Percentiles rank a stretch among this genome's conserved stretches.
phyloP scores from a whole-genome alignment of 2,797 vertebrate species.

The Siniperca undulata region DNA sequence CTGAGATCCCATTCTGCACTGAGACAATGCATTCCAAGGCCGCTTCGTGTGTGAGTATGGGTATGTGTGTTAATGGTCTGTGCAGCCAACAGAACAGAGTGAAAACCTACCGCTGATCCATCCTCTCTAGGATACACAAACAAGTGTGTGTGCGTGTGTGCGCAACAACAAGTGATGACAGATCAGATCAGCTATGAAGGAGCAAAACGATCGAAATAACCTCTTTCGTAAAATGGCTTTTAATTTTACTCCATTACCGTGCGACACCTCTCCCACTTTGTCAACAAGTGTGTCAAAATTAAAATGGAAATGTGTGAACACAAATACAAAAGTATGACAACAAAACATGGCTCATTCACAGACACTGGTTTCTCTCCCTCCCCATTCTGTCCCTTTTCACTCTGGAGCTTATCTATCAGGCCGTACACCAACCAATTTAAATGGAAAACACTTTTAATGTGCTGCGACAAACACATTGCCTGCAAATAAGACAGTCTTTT shows the following conservation, averaged over 20 bases:
- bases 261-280: slow-evolving; percentile 33
- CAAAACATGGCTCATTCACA: slow-evolving; percentile 56
- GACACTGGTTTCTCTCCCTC: slow-evolving; percentile 36
- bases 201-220: slow-evolving; percentile 19
- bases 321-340: slow-evolving; percentile 54
- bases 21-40: slow-evolving; percentile 55
- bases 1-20: slow-evolving; percentile 10
- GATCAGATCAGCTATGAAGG: slow-evolving; percentile 33
- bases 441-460: slow-evolving; percentile 79
- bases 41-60: slow-evolving; percentile 3
- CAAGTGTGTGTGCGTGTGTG: slow-evolving; percentile 1
- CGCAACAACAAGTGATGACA: slow-evolving; percentile 28
- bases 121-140: slow-evolving; percentile 49
- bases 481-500: slow-evolving; percentile 54
- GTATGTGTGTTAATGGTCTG: slow-evolving; percentile 53
- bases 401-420: slow-evolving; percentile 69
- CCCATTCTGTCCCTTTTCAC: slow-evolving; percentile 51
- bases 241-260: slow-evolving; percentile 27
- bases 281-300: slow-evolving; percentile 40
- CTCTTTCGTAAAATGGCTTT: slow-evolving; percentile 15
- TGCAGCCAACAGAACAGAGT: slow-evolving; percentile 64
- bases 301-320: slow-evolving; percentile 60
- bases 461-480: slow-evolving; percentile 50
- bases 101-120: slow-evolving; percentile 58
- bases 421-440: slow-evolving; percentile 71